phyloP scores from a whole-genome alignment of 2,797 vertebrate genomes.

The Takifugu rubripes region DNA sequence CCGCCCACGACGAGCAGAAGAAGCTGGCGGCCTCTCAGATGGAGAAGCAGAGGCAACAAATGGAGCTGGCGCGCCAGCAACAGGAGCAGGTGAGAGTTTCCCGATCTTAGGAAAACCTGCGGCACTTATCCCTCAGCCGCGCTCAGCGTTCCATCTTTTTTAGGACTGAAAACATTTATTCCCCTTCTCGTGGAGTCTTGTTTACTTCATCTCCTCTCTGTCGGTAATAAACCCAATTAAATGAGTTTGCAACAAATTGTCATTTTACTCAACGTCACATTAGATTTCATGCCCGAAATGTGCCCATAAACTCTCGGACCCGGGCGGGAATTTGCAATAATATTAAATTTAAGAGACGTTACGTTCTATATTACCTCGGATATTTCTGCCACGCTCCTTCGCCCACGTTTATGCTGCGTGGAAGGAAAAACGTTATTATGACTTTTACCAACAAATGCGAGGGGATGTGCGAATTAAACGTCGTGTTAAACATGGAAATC shows the following conservation, averaged over 20 bases:
- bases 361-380: slow-evolving; percentile 52
- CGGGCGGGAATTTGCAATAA: slow-evolving; percentile 55
- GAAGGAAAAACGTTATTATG: slow-evolving; percentile 68
- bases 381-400: slow-evolving; percentile 64
- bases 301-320: slow-evolving; percentile 62
- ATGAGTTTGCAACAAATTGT: slow-evolving; percentile 46
- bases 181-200: slow-evolving; percentile 20
- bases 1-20: slow-evolving; percentile 98
- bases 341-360: slow-evolving; percentile 65
- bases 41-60: slow-evolving; percentile 99
- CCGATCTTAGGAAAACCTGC: not conserved
- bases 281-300: slow-evolving; percentile 53
- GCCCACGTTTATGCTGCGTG: slow-evolving; percentile 64
- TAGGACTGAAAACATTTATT: slow-evolving; percentile 8
- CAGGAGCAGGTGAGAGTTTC: slow-evolving; percentile 91
- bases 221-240: slow-evolving; percentile 40
- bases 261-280: slow-evolving; percentile 42
- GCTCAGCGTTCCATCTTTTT: not conserved
- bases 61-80: slow-evolving; percentile 98
- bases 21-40: slow-evolving; percentile 98
- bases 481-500: slow-evolving; percentile 72
- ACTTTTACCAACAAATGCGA: slow-evolving; percentile 72
- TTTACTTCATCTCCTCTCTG: slow-evolving; percentile 34
- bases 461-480: slow-evolving; percentile 70
- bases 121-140: slow-evolving; percentile 1